phyloP scores from a whole-genome alignment of 2,113 vertebrate species.

The Reinhardtius hippoglossoides region DNA sequence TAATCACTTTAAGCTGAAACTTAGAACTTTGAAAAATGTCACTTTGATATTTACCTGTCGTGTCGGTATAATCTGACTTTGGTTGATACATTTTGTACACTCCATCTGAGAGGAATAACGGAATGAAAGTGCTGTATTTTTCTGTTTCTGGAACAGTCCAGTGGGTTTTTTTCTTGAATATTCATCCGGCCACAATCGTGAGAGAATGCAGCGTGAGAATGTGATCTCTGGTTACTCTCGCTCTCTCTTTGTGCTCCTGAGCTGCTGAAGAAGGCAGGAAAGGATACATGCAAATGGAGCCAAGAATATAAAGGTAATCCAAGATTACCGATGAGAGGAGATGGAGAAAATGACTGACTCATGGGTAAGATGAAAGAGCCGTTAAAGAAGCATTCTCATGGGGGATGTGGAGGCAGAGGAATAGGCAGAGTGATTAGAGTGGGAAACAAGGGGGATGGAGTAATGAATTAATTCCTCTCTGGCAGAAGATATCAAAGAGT shows the following conservation, averaged over 20 bases:
- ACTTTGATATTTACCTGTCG: neutral
- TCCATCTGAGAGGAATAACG: neutral
- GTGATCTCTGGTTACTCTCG: neutral
- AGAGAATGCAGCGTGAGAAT: conserved; percentile 5
- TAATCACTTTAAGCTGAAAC: neutral
- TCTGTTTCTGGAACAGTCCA: neutral
- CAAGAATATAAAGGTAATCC: conserved; percentile 48
- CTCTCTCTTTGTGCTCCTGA: conserved; percentile 19
- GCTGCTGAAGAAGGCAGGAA: conserved; percentile 12
- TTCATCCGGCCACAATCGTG: conserved; percentile 5
- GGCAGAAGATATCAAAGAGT: neutral
- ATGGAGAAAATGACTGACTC: conserved; percentile 39
- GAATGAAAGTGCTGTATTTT: neutral
- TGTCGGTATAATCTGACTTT: neutral
- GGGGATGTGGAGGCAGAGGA: conserved; percentile 14
- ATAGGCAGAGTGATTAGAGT: conserved; percentile 27
- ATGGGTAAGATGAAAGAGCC: conserved; percentile 38
- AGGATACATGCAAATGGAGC: conserved; percentile 21
- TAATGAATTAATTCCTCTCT: conserved; percentile 20
- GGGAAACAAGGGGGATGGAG: conserved; percentile 17
- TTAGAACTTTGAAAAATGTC: neutral
- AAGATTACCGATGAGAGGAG: conserved; percentile 50
- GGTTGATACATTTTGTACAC: neutral
- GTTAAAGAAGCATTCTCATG: conserved; percentile 30
- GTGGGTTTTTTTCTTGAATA: neutral